Conservation (phyloP, 2,888 invertebrate genomes). For the Ectemnius continuus region DNA sequence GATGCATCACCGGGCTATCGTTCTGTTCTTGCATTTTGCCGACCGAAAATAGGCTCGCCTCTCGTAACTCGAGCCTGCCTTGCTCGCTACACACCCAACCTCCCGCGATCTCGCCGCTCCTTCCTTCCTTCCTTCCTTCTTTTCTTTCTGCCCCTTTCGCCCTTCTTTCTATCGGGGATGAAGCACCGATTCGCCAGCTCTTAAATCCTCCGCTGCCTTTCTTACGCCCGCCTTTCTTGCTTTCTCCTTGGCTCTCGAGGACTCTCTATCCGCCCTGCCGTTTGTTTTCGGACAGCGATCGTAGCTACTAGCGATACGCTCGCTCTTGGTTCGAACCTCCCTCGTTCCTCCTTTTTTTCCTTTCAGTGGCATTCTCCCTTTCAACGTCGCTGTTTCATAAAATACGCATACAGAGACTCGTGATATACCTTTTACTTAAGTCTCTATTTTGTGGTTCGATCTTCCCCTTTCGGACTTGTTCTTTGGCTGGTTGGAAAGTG, state of each 20-base stretch:
- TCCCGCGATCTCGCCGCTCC: slow-evolving; percentile 10
- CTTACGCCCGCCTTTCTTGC: slow-evolving; percentile 30
- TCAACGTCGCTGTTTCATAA: neutral
- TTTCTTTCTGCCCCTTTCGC: neutral
- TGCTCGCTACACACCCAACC: slow-evolving; percentile 27
- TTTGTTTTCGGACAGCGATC: slow-evolving; percentile 49
- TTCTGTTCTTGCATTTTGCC: slow-evolving; percentile 67
- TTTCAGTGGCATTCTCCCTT: neutral
- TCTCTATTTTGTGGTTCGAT: no score
- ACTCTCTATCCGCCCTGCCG: slow-evolving; percentile 28
- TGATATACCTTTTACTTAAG: no score
- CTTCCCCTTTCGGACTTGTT: no score
- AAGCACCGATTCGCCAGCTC: slow-evolving; percentile 10
- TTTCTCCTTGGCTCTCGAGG: neutral
- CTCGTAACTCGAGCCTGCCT: slow-evolving; percentile 59
- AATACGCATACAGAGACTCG: neutral
- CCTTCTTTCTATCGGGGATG: slow-evolving; percentile 4
- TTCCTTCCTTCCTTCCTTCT: slow-evolving; percentile 13
- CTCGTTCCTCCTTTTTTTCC: neutral
- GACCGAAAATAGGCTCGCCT: slow-evolving; percentile 70
- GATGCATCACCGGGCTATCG: slow-evolving; percentile 70
- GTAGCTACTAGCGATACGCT: slow-evolving; percentile 40
- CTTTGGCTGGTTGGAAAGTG: no score
- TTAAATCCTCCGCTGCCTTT: slow-evolving; percentile 15
- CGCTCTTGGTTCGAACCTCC: slow-evolving; percentile 30